A percentile compares a stretch with the other conserved stretches of the same genome.
Evolutionary conservation across 2,113 vertebrate species (phyloP).

Genomic region (Edolisoma coerulescens): DNA sequence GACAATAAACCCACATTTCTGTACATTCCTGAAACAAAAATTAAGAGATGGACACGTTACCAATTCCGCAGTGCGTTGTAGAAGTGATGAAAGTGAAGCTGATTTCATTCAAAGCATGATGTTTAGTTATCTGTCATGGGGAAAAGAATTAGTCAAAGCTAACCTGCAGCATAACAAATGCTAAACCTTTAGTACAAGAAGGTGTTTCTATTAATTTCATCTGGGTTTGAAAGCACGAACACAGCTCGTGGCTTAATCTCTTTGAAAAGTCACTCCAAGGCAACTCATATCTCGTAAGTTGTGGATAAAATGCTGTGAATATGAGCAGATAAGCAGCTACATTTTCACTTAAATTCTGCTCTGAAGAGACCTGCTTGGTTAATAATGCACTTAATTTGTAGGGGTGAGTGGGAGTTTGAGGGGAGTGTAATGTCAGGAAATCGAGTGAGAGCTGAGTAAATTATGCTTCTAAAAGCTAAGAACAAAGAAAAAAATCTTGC

Average conservation of each 20-base stretch:
- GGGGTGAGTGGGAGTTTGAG: slow-evolving; percentile 67
- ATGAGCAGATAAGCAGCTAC: slow-evolving; percentile 32
- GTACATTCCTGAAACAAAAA: background rate
- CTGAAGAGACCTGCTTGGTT: slow-evolving; percentile 54
- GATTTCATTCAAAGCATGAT: background rate
- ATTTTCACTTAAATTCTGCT: slow-evolving; percentile 40
- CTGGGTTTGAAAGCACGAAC: background rate
- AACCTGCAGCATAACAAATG: background rate
- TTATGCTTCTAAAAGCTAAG: slow-evolving; percentile 53
- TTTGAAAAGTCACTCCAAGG: slow-evolving; percentile 1
- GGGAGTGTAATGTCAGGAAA: slow-evolving; percentile 65
- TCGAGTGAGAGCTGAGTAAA: slow-evolving; percentile 48
- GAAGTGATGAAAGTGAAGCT: background rate
- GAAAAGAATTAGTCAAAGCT: background rate
- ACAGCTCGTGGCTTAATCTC: background rate
- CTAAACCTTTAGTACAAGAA: background rate
- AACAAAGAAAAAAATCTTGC: slow-evolving; percentile 49
- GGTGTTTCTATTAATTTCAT: background rate
- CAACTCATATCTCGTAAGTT: background rate
- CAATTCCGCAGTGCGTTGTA: background rate
- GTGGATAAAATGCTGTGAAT: slow-evolving; percentile 12
- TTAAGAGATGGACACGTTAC: background rate
- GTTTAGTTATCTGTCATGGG: background rate
- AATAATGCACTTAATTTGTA: slow-evolving; percentile 72
- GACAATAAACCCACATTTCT: background rate